These are phyloP conservation scores for Bradypus variegatus DNA, from an alignment of 2,797 vertebrate species.

Conservation along the genomic window DNA sequence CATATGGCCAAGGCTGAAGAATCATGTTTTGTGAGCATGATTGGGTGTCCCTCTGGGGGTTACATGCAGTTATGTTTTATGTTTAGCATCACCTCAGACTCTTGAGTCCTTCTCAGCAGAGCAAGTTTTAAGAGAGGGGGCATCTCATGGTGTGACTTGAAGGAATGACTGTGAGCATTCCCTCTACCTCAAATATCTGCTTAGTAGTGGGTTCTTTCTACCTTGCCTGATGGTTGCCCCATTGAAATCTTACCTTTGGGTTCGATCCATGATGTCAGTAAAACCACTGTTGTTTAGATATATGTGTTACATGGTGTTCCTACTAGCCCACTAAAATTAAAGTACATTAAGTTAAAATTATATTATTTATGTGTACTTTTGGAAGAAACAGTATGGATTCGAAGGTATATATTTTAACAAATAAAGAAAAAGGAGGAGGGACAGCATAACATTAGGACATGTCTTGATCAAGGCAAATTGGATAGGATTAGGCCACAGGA, in stretches of 20 bases:
- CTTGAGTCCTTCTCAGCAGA: neutral
- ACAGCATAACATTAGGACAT: neutral
- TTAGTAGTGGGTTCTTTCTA: neutral
- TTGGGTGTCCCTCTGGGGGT: neutral
- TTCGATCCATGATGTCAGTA: neutral
- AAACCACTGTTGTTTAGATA: neutral
- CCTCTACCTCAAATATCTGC: neutral
- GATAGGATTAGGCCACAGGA: neutral
- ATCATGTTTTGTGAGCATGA: neutral
- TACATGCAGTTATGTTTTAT: neutral
- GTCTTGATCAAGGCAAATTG: neutral
- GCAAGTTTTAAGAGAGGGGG: neutral
- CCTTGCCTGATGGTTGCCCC: neutral
- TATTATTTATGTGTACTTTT: neutral
- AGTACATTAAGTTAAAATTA: neutral
- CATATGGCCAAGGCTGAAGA: neutral
- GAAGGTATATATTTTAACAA: neutral
- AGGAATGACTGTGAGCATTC: neutral
- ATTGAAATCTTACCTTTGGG: neutral
- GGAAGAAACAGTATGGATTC: neutral
- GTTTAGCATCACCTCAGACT: neutral
- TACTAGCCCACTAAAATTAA: neutral
- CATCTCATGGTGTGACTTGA: neutral
- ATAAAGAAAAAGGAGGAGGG: neutral
- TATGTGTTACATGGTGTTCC: neutral